phyloP scores from a whole-genome alignment of 2,888 invertebrate species.

The Chymomyza amoena region DNA sequence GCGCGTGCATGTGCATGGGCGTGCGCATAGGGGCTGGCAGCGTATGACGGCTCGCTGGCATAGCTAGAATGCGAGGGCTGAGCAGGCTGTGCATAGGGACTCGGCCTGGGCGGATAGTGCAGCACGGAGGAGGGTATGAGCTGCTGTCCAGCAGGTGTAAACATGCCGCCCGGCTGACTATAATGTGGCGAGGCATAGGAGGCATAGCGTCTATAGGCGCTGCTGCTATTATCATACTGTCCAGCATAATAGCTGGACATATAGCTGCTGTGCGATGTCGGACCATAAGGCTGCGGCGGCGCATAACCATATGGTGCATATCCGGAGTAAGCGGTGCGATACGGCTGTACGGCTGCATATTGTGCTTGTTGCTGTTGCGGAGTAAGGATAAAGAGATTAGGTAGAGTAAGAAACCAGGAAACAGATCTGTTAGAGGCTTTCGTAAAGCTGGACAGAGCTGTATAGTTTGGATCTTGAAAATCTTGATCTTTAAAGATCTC shows the following conservation, averaged over 20 bases:
- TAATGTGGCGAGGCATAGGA: constrained; percentile 62
- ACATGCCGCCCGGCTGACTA: constrained; percentile 57
- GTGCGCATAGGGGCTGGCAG: constrained; percentile 6
- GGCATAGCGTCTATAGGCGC: constrained; percentile 47
- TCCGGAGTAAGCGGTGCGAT: constrained; percentile 39
- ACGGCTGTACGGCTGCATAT: constrained; percentile 47
- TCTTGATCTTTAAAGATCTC: too few relatives aligned
- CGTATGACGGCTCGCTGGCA: not conserved
- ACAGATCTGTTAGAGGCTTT: too few relatives aligned
- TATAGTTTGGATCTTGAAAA: too few relatives aligned
- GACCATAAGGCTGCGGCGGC: not conserved
- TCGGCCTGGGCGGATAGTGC: constrained; percentile 67
- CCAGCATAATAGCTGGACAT: constrained; percentile 55
- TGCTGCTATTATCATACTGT: constrained; percentile 14
- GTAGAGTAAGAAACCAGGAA: not conserved
- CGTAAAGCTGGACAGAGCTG: too few relatives aligned
- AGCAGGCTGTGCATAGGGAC: constrained; percentile 10
- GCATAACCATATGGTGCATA: constrained; percentile 19
- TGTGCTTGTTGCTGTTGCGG: constrained; percentile 34
- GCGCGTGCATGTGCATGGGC: constrained; percentile 13
- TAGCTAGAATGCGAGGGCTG: constrained; percentile 2
- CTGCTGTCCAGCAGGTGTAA: constrained; percentile 69
- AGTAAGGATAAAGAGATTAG: constrained; percentile 1
- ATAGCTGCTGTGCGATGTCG: constrained; percentile 19
- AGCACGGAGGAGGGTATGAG: constrained; percentile 71